phyloP scores from a whole-genome alignment of 2,888 invertebrate species.

The Tanypteryx hageni region DNA sequence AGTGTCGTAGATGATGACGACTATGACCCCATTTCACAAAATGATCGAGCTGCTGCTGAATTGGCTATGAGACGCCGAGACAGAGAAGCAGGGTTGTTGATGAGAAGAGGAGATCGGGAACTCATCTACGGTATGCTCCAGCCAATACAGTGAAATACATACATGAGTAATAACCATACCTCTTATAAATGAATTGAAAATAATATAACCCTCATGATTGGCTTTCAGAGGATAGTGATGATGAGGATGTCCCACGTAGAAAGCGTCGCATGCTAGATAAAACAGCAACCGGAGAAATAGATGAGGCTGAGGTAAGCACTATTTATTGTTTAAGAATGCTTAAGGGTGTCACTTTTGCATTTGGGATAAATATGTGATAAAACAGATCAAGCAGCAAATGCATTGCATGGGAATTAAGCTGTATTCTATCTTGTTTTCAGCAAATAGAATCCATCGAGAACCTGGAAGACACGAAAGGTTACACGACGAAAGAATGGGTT shows the following conservation, averaged over 20 bases:
- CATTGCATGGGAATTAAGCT: neutral
- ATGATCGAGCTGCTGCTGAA: conserved; percentile 94
- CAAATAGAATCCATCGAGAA: conserved; percentile 98
- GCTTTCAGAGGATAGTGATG: conserved; percentile 85
- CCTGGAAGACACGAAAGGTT: conserved; percentile 97
- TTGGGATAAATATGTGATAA: neutral
- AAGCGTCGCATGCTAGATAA: conserved; percentile 91
- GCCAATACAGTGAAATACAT: neutral
- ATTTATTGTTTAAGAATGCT: neutral
- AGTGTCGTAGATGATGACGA: conserved; percentile 91
- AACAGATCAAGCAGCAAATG: neutral
- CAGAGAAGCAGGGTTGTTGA: conserved; percentile 84
- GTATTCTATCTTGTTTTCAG: conserved; percentile 71
- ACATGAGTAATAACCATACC: neutral
- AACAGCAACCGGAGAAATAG: conserved; percentile 88
- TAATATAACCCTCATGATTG: conserved; percentile 49
- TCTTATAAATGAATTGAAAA: neutral
- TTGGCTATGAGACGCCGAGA: conserved; percentile 91
- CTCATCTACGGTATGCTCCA: conserved; percentile 86
- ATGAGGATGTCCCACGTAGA: conserved; percentile 80
- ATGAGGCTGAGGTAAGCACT: conserved; percentile 81
- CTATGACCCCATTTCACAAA: conserved; percentile 91
- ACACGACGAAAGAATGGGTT: conserved; percentile 97
- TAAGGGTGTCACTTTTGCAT: neutral
- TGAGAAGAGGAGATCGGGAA: conserved; percentile 87